Percentiles rank a stretch among this genome's conserved stretches.
phyloP scores from a whole-genome alignment of 2,113 vertebrate genomes.

The Butorides virescens region DNA sequence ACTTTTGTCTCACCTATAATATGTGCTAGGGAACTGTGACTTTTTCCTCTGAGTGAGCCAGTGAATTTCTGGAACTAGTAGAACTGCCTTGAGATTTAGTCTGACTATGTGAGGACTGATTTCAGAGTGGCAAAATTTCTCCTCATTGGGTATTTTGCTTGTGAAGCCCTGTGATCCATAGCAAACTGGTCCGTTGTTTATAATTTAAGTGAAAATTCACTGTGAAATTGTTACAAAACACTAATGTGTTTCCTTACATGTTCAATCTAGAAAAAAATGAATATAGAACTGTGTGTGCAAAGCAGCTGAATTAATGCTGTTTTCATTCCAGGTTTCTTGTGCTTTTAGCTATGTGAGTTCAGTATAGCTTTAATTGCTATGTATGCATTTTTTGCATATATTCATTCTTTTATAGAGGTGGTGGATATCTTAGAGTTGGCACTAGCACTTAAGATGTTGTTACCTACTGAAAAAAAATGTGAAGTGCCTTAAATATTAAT shows the following conservation, averaged over 20 bases:
- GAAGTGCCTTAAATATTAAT: not conserved
- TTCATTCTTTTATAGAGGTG: not conserved
- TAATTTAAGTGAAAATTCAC: not conserved
- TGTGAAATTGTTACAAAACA: not conserved
- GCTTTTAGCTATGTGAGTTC: not conserved
- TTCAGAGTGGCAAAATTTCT: not conserved
- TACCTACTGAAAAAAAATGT: not conserved
- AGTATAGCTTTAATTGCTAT: not conserved
- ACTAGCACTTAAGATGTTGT: not conserved
- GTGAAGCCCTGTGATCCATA: not conserved
- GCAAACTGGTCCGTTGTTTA: not conserved
- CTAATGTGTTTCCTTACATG: not conserved
- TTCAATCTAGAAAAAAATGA: not conserved
- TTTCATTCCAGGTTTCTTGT: not conserved
- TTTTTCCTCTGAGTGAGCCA: not conserved
- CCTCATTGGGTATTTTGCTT: not conserved
- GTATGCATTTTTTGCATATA: not conserved
- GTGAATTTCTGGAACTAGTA: not conserved
- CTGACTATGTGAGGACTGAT: not conserved
- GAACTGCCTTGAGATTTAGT: not conserved
- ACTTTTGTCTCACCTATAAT: slow-evolving; percentile 30
- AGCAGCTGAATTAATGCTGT: not conserved
- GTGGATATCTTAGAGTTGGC: not conserved
- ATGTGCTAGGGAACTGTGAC: not conserved
- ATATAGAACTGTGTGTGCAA: not conserved